phyloP scores from a whole-genome alignment of 2,797 vertebrate species.

The Agapornis canus region DNA sequence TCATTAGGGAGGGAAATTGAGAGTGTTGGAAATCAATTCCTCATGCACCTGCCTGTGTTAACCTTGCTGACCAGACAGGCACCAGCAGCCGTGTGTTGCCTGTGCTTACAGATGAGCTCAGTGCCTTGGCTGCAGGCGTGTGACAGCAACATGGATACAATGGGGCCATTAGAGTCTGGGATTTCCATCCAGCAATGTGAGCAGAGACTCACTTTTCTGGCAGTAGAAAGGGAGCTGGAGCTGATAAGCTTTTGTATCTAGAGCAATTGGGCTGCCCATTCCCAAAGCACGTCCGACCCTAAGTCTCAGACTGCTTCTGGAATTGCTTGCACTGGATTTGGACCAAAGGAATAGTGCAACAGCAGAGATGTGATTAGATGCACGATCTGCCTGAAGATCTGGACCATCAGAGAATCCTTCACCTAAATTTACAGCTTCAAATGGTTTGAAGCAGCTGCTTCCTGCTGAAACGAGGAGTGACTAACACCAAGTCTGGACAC shows the following conservation, averaged over 20 bases:
- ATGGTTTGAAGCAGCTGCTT: neutral
- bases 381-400: neutral
- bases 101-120: neutral
- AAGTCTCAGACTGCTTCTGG: neutral
- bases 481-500: neutral
- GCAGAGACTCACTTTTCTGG: neutral
- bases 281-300: neutral
- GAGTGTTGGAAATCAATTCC: fast-evolving
- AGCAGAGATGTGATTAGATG: neutral
- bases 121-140: neutral
- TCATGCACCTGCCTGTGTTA: neutral
- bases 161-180: neutral
- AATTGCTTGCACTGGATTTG: neutral
- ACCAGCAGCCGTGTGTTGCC: neutral
- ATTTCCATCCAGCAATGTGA: fast-evolving
- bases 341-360: neutral
- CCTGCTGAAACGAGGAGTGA: neutral
- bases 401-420: neutral
- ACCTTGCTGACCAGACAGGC: neutral
- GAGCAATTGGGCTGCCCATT: neutral
- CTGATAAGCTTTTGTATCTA: neutral
- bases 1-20: neutral
- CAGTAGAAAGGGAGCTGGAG: neutral
- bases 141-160: fast-evolving
- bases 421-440: neutral